These are phyloP conservation scores for Buathra laborator DNA, from an alignment of 2,888 invertebrate species.

Conservation along the genomic window DNA sequence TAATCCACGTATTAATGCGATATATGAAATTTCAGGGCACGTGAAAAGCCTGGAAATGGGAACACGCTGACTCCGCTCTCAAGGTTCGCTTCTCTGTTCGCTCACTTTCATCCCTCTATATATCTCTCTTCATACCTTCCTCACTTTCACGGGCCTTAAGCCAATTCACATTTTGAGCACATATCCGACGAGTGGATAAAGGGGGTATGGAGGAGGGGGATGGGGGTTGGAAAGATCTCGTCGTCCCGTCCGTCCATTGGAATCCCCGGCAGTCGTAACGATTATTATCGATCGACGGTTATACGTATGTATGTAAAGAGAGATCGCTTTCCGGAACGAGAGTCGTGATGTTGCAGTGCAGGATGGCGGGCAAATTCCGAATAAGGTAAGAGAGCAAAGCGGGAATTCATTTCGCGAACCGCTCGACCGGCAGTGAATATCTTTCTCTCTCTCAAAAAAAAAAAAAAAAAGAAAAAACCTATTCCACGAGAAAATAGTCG, in stretches of 20 bases:
- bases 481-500: constrained; percentile 24
- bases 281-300: constrained; percentile 72
- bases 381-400: constrained; percentile 15
- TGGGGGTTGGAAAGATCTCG: constrained; percentile 8
- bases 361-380: constrained; percentile 8
- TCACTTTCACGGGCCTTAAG: constrained; percentile 63
- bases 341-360: neutral
- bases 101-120: neutral
- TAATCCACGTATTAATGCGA: constrained; percentile 76
- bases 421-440: constrained; percentile 14
- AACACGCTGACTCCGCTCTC: constrained; percentile 71
- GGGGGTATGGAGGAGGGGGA: constrained; percentile 17
- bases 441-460: constrained; percentile 6
- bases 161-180: constrained; percentile 75
- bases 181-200: constrained; percentile 64
- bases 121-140: neutral
- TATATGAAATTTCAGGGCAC: constrained; percentile 75
- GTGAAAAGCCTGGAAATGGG: constrained; percentile 74
- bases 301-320: constrained; percentile 52
- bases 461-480: constrained; percentile 4
- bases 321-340: constrained; percentile 14
- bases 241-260: constrained; percentile 51
- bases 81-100: constrained; percentile 2
- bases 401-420: neutral
- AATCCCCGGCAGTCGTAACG: constrained; percentile 56